Evolutionary conservation across 2,888 invertebrate species (phyloP), one percentile per base, ranked within the genome.

Genomic region (Odontothrips loti): DNA sequence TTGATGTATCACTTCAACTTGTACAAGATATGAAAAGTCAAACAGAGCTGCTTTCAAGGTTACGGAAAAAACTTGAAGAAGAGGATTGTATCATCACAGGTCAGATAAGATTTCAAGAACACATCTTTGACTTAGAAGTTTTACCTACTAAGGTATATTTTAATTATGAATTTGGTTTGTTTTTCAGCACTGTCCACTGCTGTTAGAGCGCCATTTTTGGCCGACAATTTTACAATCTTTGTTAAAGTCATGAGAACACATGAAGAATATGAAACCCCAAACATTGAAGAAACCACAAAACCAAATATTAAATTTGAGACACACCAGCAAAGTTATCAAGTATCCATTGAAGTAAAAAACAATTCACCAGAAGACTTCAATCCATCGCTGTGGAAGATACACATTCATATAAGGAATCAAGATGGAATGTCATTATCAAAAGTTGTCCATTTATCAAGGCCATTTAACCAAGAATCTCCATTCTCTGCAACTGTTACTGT

Each of bases 1-100:
- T 68, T 68, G 68, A 68, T 68, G 23, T 68, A 6, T 68, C 68
- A 68, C 68, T 68, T n/a, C 68, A 68, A 23, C 68, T 68, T 23
- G 23, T 68, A 23, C 23, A 68, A 68, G 68, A 68, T 11, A 68
- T 68, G 68, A n/a, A 68, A 23, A 23, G 6, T 0, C 68, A 68
- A 23, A 68, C 68, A 23, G 23, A 4, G 23, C 20, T 68, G 8
- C 23, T 68, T 11, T 68, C 68, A 23, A 11, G 1, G 11, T 11
- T 68, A 68, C n/a, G 11, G 23, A n/a, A 68, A 11, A 11, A 68
- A 23, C 68, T 68, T 10, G 2, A 23, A 68, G 68, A 68, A 23
- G 68, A 68, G 23, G 23, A 23, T 23, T 11, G 23, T 1, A n/a
- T 68, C 8, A 68, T 68, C 8, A 68, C n/a, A 23, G 68, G 68